Percentiles rank a stretch among this genome's conserved stretches.
These are phyloP conservation scores for Venturia canescens DNA, from an alignment of 1,140 invertebrate genomes.

Conservation along the genomic window DNA sequence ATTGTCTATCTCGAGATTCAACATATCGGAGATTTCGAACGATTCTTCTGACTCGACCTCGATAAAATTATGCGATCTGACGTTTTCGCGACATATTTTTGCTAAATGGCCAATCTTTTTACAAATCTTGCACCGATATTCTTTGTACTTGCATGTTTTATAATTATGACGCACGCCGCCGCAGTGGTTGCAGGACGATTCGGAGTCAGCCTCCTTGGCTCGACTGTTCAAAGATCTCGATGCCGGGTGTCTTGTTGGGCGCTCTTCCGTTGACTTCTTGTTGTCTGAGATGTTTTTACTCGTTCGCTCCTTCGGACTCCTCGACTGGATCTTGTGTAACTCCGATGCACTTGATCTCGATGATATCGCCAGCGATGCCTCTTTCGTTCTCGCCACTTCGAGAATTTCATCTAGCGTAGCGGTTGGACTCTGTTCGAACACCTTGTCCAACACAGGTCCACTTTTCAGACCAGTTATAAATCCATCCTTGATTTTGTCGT, in stretches of 20 bases:
- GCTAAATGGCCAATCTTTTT: slow-evolving; percentile 50
- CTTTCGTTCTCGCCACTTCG: slow-evolving; percentile 57
- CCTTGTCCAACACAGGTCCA: slow-evolving; percentile 53
- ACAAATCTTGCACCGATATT: slow-evolving; percentile 48
- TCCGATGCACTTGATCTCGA: slow-evolving; percentile 35
- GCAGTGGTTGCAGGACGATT: slow-evolving; percentile 48
- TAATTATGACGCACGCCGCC: slow-evolving; percentile 43
- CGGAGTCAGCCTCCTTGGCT: slow-evolving; percentile 25
- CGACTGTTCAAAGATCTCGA: background rate
- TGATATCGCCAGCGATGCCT: slow-evolving; percentile 56
- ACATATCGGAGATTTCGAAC: slow-evolving; percentile 35
- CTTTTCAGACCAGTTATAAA: slow-evolving; percentile 58
- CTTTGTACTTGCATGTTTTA: slow-evolving; percentile 48
- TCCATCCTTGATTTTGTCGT: slow-evolving; percentile 57
- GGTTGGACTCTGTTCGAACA: slow-evolving; percentile 59
- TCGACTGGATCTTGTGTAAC: slow-evolving; percentile 42
- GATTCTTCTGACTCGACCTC: slow-evolving; percentile 26
- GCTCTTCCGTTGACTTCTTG: background rate
- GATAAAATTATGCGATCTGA: slow-evolving; percentile 32
- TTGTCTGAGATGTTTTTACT: background rate
- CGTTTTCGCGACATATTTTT: slow-evolving; percentile 45
- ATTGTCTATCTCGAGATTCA: slow-evolving; percentile 4
- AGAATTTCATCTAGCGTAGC: slow-evolving; percentile 46
- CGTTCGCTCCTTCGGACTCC: background rate
- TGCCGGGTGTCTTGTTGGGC: background rate